A percentile compares a stretch with the other conserved stretches of the same genome.
phyloP scores from a whole-genome alignment of 2,797 vertebrate genomes.

The Allobates femoralis region DNA sequence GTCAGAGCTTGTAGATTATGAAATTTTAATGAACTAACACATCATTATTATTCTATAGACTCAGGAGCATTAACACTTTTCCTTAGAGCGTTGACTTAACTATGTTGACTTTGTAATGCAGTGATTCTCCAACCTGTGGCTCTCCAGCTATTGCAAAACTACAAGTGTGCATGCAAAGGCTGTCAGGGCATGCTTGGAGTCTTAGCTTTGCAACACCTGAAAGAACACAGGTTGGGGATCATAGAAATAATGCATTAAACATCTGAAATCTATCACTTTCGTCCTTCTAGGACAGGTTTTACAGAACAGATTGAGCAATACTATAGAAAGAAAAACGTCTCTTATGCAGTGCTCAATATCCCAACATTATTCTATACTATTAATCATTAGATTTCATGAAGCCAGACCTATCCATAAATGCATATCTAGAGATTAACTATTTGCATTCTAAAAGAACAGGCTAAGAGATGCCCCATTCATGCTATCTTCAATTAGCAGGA shows the following conservation, averaged over 20 bases:
- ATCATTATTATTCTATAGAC: slow-evolving; percentile 12
- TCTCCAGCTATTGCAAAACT: no score
- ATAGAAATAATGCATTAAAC: not conserved
- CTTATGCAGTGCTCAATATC: not conserved
- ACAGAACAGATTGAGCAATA: not conserved
- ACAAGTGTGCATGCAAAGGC: no score
- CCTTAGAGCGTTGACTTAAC: slow-evolving; percentile 18
- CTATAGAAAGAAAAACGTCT: no score
- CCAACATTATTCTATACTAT: not conserved
- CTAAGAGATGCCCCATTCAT: not conserved
- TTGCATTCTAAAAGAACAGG: not conserved
- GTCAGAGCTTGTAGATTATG: slow-evolving; percentile 11
- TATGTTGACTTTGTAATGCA: not conserved
- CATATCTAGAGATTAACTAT: not conserved
- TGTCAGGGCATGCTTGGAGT: no score
- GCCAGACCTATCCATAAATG: not conserved
- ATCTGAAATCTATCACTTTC: not conserved
- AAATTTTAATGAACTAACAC: slow-evolving; percentile 22
- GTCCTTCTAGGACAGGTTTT: not conserved
- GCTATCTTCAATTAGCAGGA: not conserved
- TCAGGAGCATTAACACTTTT: not conserved
- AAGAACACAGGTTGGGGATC: no score
- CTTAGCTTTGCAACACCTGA: no score
- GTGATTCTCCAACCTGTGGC: no score
- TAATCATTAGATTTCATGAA: not conserved